A percentile compares a stretch with the other conserved stretches of the same genome.
phyloP scores from a whole-genome alignment of 2,888 invertebrate genomes.

The Andrena chrysosceles region DNA sequence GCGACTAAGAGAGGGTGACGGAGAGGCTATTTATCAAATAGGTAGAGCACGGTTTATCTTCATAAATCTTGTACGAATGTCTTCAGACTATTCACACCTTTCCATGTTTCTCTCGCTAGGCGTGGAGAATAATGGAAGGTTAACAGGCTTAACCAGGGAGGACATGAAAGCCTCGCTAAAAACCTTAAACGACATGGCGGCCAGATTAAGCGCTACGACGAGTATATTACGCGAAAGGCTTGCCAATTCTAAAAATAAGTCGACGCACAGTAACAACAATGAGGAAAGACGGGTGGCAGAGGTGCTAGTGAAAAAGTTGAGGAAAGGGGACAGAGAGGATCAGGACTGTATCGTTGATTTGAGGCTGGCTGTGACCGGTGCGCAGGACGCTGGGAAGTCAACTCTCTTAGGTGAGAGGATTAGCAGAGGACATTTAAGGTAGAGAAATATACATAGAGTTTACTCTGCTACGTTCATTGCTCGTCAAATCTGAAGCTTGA shows the following conservation, averaged over 20 bases:
- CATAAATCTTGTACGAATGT: neutral
- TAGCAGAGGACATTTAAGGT: constrained; percentile 76
- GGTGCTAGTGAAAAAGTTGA: constrained; percentile 94
- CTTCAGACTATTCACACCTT: neutral
- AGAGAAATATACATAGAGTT: constrained; percentile 72
- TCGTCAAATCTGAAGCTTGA: neutral
- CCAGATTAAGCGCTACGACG: constrained; percentile 93
- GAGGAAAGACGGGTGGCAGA: constrained; percentile 90
- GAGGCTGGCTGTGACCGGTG: constrained; percentile 96
- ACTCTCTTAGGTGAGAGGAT: constrained; percentile 89
- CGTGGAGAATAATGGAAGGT: constrained; percentile 94
- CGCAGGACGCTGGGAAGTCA: constrained; percentile 98
- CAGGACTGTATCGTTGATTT: constrained; percentile 94
- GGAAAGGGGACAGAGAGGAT: constrained; percentile 87
- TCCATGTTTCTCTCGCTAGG: constrained; percentile 82
- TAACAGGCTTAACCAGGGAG: constrained; percentile 93
- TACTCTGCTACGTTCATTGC: constrained; percentile 56
- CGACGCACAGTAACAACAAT: constrained; percentile 65
- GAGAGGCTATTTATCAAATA: constrained; percentile 98
- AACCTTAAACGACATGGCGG: constrained; percentile 95
- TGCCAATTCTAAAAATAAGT: constrained; percentile 82
- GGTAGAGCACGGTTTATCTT: constrained; percentile 83
- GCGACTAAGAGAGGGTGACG: constrained; percentile 97
- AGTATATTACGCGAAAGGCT: constrained; percentile 90
- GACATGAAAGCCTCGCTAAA: constrained; percentile 95